phyloP scores from a whole-genome alignment of 2,888 invertebrate genomes.

The Noctua fimbriata region DNA sequence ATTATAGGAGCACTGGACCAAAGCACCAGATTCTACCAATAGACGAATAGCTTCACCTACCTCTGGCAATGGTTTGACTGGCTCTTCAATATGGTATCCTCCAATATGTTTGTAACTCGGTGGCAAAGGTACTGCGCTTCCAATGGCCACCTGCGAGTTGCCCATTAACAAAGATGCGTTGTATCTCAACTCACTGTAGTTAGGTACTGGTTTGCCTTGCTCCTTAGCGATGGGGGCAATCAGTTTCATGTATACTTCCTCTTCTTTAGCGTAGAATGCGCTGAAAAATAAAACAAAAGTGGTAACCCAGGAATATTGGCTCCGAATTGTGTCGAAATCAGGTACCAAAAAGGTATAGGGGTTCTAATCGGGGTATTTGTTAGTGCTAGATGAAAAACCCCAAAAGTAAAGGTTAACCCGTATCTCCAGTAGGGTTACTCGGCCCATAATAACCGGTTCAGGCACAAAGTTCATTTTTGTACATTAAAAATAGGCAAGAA shows the following conservation, averaged over 20 bases:
- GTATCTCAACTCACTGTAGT: slow-evolving; percentile 56
- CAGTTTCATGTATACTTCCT: slow-evolving; percentile 39
- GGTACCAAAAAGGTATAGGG: not conserved
- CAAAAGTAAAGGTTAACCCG: not conserved
- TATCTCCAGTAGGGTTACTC: not conserved
- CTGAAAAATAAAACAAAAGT: slow-evolving; percentile 21
- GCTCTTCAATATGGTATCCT: slow-evolving; percentile 71
- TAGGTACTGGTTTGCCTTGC: slow-evolving; percentile 60
- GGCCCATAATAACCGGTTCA: not conserved
- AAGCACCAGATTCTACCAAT: not conserved
- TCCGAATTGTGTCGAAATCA: not conserved
- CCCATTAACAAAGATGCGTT: slow-evolving; percentile 66
- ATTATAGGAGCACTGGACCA: not conserved
- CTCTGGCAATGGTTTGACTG: slow-evolving; percentile 68
- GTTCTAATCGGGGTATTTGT: not conserved
- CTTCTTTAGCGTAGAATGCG: slow-evolving; percentile 43
- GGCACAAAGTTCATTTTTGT: not conserved
- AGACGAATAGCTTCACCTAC: slow-evolving; percentile 45
- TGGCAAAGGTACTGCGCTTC: slow-evolving; percentile 57
- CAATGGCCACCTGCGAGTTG: slow-evolving; percentile 59
- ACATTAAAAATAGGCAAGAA: not conserved
- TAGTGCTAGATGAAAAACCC: not conserved
- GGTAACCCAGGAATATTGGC: not conserved
- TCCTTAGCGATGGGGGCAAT: slow-evolving; percentile 63
- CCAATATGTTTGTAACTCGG: slow-evolving; percentile 66